Conservation (phyloP, 2,113 vertebrate species). For the Pionites leucogaster region DNA sequence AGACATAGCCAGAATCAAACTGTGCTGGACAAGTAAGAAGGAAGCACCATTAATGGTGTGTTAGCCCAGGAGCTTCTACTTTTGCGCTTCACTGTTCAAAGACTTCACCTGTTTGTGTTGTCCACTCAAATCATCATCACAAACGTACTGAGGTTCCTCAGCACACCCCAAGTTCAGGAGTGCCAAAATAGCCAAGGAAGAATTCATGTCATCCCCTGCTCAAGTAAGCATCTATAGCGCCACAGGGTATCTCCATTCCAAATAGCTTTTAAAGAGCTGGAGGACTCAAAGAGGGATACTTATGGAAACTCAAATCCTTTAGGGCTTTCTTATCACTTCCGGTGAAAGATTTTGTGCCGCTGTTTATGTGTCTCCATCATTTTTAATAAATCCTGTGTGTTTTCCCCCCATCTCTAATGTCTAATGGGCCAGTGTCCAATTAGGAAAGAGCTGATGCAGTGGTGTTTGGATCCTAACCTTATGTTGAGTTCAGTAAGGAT, state of each 20-base stretch:
- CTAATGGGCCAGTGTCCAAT: neutral
- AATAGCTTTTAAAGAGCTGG: neutral
- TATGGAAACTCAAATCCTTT: neutral
- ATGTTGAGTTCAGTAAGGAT: neutral
- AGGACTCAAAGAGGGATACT: neutral
- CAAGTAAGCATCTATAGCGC: neutral
- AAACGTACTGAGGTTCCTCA: neutral
- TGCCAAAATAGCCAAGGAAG: neutral
- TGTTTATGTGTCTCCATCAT: slow-evolving; percentile 14
- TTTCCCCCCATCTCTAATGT: neutral
- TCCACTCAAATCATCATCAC: neutral
- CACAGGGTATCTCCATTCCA: neutral
- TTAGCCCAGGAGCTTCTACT: neutral
- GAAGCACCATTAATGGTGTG: neutral
- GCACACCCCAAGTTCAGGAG: neutral
- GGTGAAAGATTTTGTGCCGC: neutral
- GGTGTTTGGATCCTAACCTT: neutral
- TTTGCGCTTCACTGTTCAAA: neutral
- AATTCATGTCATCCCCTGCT: neutral
- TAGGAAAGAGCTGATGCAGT: neutral
- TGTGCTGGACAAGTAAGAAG: neutral
- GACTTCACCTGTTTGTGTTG: neutral
- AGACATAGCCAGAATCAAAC: neutral
- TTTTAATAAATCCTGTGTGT: neutral
- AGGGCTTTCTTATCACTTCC: neutral